A percentile compares a stretch with the other conserved stretches of the same genome.
These are phyloP conservation scores for Sebastes melanostomus DNA, from an alignment of 2,797 vertebrate species.

Conservation along the genomic window DNA sequence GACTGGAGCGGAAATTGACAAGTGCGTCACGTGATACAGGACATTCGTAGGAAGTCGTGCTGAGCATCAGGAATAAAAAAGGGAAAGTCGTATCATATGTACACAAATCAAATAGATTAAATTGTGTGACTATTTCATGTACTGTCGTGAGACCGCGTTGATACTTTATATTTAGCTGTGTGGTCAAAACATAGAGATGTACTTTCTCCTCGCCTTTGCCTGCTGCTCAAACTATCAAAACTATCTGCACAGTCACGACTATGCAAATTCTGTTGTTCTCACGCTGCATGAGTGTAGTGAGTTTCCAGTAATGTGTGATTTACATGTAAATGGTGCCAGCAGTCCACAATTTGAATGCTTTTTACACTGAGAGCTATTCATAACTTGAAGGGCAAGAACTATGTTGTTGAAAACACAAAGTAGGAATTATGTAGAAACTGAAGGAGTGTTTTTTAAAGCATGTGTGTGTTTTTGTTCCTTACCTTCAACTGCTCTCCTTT, in stretches of 20 bases:
- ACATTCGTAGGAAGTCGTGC: too few species aligned
- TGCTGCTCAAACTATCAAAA: background rate
- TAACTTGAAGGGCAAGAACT: too few species aligned
- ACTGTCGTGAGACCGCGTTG: too few species aligned
- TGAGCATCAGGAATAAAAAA: too few species aligned
- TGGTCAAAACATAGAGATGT: too few species aligned
- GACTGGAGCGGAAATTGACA: too few species aligned
- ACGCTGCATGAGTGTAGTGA: background rate
- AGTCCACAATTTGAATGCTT: background rate
- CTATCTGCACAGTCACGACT: background rate
- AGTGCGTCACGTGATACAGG: rapidly evolving
- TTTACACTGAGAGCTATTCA: background rate
- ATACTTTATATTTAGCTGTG: too few species aligned
- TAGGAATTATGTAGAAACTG: background rate
- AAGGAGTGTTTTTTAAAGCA: too few species aligned
- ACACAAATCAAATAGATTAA: too few species aligned
- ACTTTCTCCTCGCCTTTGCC: background rate
- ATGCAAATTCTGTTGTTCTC: background rate
- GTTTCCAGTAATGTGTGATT: background rate
- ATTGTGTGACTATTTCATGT: too few species aligned
- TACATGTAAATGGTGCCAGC: background rate
- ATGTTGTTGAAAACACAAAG: background rate
- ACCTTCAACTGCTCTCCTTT: conserved; percentile 86
- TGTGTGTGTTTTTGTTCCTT: conserved; percentile 19
- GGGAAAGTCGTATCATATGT: too few species aligned